Conservation (phyloP, 2,797 vertebrate genomes). For the Carduelis carduelis region DNA sequence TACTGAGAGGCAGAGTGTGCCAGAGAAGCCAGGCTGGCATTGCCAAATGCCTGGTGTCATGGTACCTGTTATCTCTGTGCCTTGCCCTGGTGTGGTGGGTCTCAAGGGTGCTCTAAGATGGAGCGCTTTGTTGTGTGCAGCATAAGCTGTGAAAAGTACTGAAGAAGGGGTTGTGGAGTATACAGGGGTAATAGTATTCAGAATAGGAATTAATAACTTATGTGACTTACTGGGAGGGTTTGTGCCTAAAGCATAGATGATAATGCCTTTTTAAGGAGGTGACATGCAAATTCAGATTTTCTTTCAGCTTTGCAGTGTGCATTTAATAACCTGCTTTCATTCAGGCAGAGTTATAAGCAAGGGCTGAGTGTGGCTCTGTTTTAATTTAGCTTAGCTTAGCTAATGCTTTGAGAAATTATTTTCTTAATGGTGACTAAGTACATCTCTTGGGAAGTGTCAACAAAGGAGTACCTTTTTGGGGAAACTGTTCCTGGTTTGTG, state of each 20-base stretch:
- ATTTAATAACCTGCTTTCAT: neutral
- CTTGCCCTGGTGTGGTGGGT: neutral
- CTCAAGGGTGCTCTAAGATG: neutral
- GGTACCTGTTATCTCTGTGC: fast-evolving
- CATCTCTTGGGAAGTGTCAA: neutral
- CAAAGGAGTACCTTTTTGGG: neutral
- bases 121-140: neutral
- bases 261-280: neutral
- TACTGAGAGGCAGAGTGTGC: neutral
- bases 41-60: fast-evolving
- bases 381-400: neutral
- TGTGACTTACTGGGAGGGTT: neutral
- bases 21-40: neutral
- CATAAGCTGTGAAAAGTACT: neutral
- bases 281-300: neutral
- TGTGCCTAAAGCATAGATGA: neutral
- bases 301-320: neutral
- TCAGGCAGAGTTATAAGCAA: neutral
- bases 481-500: neutral
- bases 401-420: neutral
- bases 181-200: neutral
- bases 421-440: neutral
- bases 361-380: neutral
- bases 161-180: neutral
- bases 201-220: neutral